These are phyloP conservation scores for Blomia tropicalis DNA, from an alignment of 2,888 invertebrate genomes.

Conservation along the genomic window DNA sequence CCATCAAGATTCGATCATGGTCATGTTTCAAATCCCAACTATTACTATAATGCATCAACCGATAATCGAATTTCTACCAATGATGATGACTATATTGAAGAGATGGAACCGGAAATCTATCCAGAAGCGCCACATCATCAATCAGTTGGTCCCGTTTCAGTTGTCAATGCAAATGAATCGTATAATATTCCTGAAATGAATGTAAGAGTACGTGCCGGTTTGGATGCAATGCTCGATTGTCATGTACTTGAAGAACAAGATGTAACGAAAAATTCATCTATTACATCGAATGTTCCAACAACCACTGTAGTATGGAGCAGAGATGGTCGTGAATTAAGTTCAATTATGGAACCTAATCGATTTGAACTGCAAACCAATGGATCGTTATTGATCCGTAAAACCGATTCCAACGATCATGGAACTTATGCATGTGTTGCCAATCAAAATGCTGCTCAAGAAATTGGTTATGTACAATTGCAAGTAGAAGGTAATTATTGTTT, in stretches of 20 bases:
- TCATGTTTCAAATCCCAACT: too few species aligned
- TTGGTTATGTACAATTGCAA: constrained; percentile 1
- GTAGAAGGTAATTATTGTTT: constrained; percentile 12
- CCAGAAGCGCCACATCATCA: neutral
- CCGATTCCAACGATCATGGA: constrained; percentile 18
- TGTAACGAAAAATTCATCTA: neutral
- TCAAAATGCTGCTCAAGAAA: neutral
- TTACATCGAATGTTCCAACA: neutral
- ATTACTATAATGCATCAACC: neutral
- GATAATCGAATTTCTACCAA: too few species aligned
- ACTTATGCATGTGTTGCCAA: constrained; percentile 21
- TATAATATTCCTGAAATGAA: constrained; percentile 6
- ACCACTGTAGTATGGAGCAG: constrained; percentile 14
- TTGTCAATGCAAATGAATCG: constrained; percentile 14
- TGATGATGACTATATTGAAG: neutral
- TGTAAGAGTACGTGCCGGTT: constrained; percentile 23
- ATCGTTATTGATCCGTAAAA: neutral
- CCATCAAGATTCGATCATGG: too few species aligned
- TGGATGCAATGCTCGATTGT: constrained; percentile 18
- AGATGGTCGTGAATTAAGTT: constrained; percentile 17
- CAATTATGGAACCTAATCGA: neutral
- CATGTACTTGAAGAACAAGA: neutral
- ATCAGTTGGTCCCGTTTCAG: neutral
- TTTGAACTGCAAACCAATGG: constrained; percentile 11
- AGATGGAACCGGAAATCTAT: neutral